These are phyloP conservation scores for Bucco capensis DNA, from an alignment of 2,113 vertebrate species.

Conservation along the genomic window DNA sequence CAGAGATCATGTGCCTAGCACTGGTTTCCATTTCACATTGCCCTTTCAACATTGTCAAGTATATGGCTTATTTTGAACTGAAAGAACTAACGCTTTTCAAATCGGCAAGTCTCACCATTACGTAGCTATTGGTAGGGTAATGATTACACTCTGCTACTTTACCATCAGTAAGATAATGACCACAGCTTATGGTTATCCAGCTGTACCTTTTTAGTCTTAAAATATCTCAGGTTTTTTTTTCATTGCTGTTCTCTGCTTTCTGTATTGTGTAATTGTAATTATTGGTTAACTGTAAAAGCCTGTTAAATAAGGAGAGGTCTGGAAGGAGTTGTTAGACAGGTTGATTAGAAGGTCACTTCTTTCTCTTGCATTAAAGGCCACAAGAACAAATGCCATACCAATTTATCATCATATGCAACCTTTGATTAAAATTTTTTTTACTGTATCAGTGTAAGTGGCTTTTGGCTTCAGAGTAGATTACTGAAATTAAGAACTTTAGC, in stretches of 20 bases:
- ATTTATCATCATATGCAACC: constrained; percentile 47
- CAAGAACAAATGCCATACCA: constrained; percentile 22
- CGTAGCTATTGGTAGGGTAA: background rate
- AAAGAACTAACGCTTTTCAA: background rate
- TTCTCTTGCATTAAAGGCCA: constrained; percentile 1
- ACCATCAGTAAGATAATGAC: background rate
- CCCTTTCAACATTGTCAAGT: background rate
- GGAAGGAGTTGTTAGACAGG: background rate
- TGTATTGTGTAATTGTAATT: background rate
- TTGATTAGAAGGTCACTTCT: constrained; percentile 15
- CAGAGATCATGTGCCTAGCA: background rate
- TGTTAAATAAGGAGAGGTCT: background rate
- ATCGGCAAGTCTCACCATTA: background rate
- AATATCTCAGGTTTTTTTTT: background rate
- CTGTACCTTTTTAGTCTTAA: background rate
- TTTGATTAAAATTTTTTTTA: constrained; percentile 45
- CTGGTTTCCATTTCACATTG: background rate
- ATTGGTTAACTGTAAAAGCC: background rate
- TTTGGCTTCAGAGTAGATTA: constrained; percentile 16
- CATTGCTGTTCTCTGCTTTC: background rate
- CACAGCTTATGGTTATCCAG: background rate
- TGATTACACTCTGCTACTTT: background rate
- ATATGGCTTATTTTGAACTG: background rate
- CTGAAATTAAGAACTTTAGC: constrained; percentile 28
- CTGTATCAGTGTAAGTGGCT: background rate